Evolutionary conservation across 92 coral and sea anemone species (phyloP), one percentile per base, ranked within the genome.

Genomic region (Montipora capitata): DNA sequence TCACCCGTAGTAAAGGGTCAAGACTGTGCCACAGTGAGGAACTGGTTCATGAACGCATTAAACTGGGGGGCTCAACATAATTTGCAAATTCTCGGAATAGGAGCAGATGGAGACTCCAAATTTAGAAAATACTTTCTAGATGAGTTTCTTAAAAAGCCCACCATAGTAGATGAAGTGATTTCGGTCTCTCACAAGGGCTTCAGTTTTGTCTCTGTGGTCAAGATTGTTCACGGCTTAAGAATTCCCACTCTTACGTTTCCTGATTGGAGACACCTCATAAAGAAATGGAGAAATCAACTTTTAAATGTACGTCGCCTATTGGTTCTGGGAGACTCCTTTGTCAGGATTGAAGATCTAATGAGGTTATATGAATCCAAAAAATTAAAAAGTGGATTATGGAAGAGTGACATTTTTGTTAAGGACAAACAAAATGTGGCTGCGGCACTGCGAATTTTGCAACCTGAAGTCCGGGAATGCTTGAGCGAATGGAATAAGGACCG

Each of bases 221-320:
- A 58, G 44, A 17, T 58, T 78, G 4, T 17, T 40, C 9, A 73
- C 7, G 78, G 78, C 4, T 3, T 73, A 48, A 71, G 80, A 14
- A 65, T 57, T 27, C 85, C 79, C 12, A 78, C 80, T 4, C 20
- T 79, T 3, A 87, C 79, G 86, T 87, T 87, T 58, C 91, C 80
- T n/a, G 91, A 78, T 40, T 87, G 91, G 86, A 69, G 77, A 66
- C 85, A 87, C 78, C 74, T 87, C 15, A 48, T 57, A 49, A 79
- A 87, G 63, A 87, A 87, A 48, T 87, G 91, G 91, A 11, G 91
- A 14, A 87, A 87, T 63, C 91, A 79, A 79, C 57, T 87, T 6
- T 67, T 78, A 40, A 87, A 87, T 49, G 80, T 87, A 6, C 71
- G 74, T 42, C 79, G 91, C 11, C 2, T 87, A 41, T 72, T 86